Percentiles rank a stretch among this genome's conserved stretches.
Evolutionary conservation across 53 echinoderm and acorn worm species (phyloP).

Genomic region (Antedon mediterranea): DNA sequence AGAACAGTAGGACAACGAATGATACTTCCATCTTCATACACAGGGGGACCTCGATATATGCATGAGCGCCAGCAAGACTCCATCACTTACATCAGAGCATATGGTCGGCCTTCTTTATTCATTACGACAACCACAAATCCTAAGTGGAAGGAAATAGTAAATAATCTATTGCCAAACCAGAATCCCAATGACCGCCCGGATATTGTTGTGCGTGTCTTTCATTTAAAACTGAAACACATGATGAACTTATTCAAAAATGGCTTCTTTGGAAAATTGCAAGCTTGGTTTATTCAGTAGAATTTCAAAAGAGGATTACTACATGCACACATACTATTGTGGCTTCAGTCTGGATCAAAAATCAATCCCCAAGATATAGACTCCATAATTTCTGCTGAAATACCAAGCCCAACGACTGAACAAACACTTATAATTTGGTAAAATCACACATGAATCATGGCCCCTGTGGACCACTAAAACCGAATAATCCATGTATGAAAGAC

Average conservation of each 20-base stretch:
- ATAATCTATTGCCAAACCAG: constrained; percentile 6
- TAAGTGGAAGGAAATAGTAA: constrained; percentile 13
- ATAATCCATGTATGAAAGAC: neutral
- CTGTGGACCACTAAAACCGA: neutral
- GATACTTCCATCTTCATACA: neutral
- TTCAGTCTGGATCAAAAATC: neutral
- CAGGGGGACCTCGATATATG: neutral
- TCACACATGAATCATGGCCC: constrained; percentile 7
- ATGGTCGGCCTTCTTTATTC: constrained; percentile 3
- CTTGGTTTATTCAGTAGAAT: constrained; percentile 2
- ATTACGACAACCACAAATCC: constrained; percentile 18
- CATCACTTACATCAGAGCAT: constrained; percentile 5
- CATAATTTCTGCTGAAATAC: neutral
- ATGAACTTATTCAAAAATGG: neutral
- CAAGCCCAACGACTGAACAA: neutral
- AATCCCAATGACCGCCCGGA: constrained; percentile 6
- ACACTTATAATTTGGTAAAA: neutral
- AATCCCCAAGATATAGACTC: neutral
- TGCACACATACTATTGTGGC: constrained; percentile 4
- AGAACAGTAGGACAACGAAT: neutral
- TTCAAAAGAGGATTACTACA: constrained; percentile 16
- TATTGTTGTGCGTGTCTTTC: constrained; percentile 1
- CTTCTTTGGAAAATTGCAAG: constrained; percentile 4
- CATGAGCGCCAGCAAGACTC: constrained; percentile 3
- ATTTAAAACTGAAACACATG: neutral